Conservation (phyloP, 2,888 invertebrate genomes). For the Psylliodes chrysocephalus region DNA sequence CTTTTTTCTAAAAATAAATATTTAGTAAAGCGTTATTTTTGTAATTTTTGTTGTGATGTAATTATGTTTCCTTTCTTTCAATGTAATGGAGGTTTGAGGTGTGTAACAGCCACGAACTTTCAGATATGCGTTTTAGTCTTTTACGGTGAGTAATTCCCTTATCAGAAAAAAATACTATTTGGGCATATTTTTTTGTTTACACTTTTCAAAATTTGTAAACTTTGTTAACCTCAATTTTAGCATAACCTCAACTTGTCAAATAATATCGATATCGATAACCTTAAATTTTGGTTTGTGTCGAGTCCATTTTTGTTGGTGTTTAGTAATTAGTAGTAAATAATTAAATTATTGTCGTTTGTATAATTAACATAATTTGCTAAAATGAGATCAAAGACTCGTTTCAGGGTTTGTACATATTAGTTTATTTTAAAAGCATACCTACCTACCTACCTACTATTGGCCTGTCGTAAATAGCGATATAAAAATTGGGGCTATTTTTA, state of each 20-base stretch:
- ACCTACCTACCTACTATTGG: background rate
- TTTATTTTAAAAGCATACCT: background rate
- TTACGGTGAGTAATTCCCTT: conserved; percentile 28
- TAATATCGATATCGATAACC: conserved; percentile 58
- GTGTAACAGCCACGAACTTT: conserved; percentile 48
- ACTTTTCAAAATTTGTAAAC: conserved; percentile 60
- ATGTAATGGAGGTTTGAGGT: conserved; percentile 56
- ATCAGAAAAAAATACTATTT: conserved; percentile 11
- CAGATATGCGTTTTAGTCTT: conserved; percentile 27
- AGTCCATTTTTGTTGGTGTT: conserved; percentile 31
- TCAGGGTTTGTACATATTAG: conserved; percentile 16
- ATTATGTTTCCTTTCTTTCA: conserved; percentile 56
- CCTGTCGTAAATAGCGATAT: conserved; percentile 19
- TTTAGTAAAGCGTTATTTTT: conserved; percentile 19
- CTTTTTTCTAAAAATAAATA: conserved; percentile 21
- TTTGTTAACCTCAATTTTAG: conserved; percentile 63
- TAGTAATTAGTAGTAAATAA: background rate
- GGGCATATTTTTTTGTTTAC: conserved; percentile 59
- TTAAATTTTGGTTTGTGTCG: conserved; percentile 45
- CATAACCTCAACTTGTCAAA: conserved; percentile 66
- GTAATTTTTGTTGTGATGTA: conserved; percentile 55
- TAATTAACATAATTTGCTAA: background rate
- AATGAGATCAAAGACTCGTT: conserved; percentile 24
- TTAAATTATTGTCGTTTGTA: conserved; percentile 10
- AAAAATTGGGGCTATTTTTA: conserved; percentile 15